phyloP scores from a whole-genome alignment of 2,888 invertebrate genomes.

The Arctia plantaginis region DNA sequence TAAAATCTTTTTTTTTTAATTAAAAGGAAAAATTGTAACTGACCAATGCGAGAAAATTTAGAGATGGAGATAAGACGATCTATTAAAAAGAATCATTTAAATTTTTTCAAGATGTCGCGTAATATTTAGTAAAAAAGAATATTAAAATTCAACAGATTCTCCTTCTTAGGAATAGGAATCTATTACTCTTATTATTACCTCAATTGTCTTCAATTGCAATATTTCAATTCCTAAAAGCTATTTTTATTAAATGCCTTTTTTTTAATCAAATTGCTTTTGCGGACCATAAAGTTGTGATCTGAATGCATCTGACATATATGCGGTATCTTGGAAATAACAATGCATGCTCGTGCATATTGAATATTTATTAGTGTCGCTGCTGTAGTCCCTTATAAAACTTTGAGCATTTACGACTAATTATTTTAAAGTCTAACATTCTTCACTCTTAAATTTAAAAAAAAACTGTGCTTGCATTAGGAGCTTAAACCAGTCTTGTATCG shows the following conservation, averaged over 20 bases:
- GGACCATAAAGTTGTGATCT: conserved; percentile 39
- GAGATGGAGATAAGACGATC: not conserved
- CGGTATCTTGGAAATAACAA: conserved; percentile 39
- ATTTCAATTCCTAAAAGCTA: conserved; percentile 60
- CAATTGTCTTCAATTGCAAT: conserved; percentile 76
- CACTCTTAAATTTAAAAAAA: conserved; percentile 8
- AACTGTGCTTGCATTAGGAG: conserved; percentile 31
- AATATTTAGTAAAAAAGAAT: not conserved
- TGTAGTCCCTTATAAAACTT: conserved; percentile 11
- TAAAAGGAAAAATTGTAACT: not conserved
- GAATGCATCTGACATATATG: conserved; percentile 38
- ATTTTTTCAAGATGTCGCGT: not conserved
- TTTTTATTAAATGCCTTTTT: conserved; percentile 46
- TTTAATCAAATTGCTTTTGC: conserved; percentile 45
- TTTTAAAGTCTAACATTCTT: conserved; percentile 24
- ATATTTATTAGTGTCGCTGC: conserved; percentile 39
- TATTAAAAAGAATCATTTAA: not conserved
- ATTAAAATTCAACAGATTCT: not conserved
- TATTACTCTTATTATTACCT: conserved; percentile 47
- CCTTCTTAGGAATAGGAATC: not conserved
- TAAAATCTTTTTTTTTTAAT: not conserved
- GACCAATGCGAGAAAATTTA: not conserved
- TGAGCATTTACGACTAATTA: conserved; percentile 29
- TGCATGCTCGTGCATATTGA: conserved; percentile 26
- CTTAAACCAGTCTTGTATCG: conserved; percentile 41